Evolutionary conservation across 2,888 invertebrate genomes (phyloP).

Genomic region (Caenorhabditis angaria): DNA sequence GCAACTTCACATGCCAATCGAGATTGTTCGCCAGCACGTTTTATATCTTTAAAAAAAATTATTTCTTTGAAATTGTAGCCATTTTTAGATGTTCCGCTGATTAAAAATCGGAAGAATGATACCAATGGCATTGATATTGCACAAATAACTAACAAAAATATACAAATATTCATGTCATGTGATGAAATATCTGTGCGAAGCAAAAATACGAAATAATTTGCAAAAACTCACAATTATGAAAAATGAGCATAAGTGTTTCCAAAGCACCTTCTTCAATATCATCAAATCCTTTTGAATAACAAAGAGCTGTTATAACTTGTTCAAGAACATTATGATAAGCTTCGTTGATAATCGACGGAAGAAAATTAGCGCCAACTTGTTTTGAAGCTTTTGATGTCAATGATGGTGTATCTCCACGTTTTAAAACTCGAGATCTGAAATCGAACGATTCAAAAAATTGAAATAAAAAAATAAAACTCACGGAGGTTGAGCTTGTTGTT

Average conservation of each 20-base stretch:
- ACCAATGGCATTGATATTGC: too few species aligned
- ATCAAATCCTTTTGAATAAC: constrained; percentile 31
- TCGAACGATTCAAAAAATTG: too few species aligned
- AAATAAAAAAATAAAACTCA: neutral
- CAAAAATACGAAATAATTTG: too few species aligned
- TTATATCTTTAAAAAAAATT: constrained; percentile 41
- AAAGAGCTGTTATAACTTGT: constrained; percentile 25
- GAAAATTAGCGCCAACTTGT: constrained; percentile 32
- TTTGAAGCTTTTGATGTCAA: constrained; percentile 24
- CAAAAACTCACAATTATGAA: constrained; percentile 32
- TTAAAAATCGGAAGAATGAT: too few species aligned
- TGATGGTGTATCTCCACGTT: neutral
- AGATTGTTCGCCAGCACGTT: constrained; percentile 41
- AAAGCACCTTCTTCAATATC: constrained; percentile 37
- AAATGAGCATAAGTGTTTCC: constrained; percentile 34
- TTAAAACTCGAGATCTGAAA: neutral
- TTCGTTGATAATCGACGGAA: constrained; percentile 39
- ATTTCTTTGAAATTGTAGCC: neutral
- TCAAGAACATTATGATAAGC: constrained; percentile 42
- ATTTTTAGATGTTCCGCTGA: neutral
- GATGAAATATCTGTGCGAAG: neutral
- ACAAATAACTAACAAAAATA: too few species aligned
- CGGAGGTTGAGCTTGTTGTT: neutral
- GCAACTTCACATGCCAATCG: constrained; percentile 45
- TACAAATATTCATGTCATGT: too few species aligned